These are phyloP conservation scores for Rhombomys opimus DNA, from an alignment of 2,113 vertebrate genomes.

Conservation along the genomic window DNA sequence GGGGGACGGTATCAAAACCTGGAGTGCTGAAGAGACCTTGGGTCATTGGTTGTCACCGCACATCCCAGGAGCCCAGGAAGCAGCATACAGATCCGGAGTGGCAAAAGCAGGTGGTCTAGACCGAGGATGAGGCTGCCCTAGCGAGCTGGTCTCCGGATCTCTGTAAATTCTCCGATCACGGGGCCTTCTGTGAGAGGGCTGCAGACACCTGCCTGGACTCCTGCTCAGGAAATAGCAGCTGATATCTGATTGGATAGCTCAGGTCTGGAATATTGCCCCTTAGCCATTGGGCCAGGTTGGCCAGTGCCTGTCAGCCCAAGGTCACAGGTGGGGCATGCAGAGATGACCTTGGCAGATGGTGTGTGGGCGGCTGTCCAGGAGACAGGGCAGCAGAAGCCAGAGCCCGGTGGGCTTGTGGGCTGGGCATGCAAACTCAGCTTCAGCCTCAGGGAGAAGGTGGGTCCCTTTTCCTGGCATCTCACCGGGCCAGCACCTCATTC, in stretches of 20 bases:
- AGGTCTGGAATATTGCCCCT: not conserved
- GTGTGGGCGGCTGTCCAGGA: not conserved
- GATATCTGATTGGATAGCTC: not conserved
- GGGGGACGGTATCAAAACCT: not conserved
- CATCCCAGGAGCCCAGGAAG: not conserved
- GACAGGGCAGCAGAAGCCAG: not conserved
- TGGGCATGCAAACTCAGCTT: not conserved
- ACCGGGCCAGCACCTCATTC: not conserved
- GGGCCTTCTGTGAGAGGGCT: not conserved
- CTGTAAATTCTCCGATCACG: not conserved
- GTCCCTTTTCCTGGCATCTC: slow-evolving; percentile 3
- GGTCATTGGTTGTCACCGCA: not conserved
- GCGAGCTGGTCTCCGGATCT: not conserved
- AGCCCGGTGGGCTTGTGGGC: not conserved
- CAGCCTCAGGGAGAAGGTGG: not conserved
- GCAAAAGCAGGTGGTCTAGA: not conserved
- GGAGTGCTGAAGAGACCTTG: not conserved
- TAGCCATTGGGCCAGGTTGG: not conserved
- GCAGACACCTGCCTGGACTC: not conserved
- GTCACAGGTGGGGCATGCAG: not conserved
- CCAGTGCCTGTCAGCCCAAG: not conserved
- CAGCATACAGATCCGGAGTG: not conserved
- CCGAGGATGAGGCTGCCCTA: not conserved
- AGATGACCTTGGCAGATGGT: slow-evolving; percentile 21
- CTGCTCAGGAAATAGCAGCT: not conserved